These are phyloP conservation scores for Rhingia rostrata DNA, from an alignment of 2,888 invertebrate species.

Conservation along the genomic window DNA sequence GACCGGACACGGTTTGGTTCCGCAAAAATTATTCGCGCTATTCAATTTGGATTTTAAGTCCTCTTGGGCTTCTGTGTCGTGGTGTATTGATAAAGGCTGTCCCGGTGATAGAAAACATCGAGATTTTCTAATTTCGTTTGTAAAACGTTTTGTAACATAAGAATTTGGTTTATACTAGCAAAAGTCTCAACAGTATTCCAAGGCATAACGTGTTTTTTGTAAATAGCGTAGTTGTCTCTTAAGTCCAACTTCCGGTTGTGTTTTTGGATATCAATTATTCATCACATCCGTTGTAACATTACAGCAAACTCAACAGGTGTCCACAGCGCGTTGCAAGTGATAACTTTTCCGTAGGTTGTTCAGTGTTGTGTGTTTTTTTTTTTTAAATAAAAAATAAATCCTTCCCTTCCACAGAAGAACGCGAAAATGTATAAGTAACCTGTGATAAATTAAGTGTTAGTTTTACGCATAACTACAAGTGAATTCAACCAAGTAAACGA, in stretches of 20 bases:
- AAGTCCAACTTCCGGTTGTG: not conserved
- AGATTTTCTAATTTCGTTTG: too few species aligned
- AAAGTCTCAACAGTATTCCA: too few species aligned
- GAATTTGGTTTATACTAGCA: too few species aligned
- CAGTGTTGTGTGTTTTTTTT: not conserved
- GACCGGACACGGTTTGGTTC: conserved; percentile 76
- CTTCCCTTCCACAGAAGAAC: not conserved
- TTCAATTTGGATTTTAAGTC: not conserved
- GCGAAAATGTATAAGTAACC: conserved; percentile 52
- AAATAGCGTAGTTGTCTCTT: not conserved
- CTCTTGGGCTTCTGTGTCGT: too few species aligned
- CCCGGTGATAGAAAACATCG: too few species aligned
- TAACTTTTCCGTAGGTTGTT: not conserved
- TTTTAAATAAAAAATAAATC: not conserved
- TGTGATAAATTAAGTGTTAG: conserved; percentile 50
- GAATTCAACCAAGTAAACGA: conserved; percentile 13
- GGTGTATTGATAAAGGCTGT: too few species aligned
- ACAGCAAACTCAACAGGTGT: conserved; percentile 60
- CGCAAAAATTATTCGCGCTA: conserved; percentile 37
- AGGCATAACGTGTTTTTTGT: not conserved
- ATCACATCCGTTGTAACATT: not conserved
- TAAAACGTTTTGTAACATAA: too few species aligned
- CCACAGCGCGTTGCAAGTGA: conserved; percentile 46
- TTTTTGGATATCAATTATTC: not conserved
- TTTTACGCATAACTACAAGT: conserved; percentile 25